Evolutionary conservation across 1,140 invertebrate species (phyloP), one percentile per base, ranked within the genome.

Genomic region (Drosophila nigrodunni): DNA sequence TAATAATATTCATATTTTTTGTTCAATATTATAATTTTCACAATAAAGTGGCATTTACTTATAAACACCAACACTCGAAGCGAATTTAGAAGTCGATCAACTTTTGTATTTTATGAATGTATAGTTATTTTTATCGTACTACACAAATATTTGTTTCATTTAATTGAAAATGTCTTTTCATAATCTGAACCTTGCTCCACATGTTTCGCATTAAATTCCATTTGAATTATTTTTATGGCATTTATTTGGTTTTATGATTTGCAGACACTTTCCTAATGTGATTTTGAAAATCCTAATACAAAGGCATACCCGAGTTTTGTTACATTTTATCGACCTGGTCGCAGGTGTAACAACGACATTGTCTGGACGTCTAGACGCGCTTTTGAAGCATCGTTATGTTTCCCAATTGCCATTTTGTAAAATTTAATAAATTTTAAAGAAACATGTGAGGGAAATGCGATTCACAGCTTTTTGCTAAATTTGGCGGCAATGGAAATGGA

Each of bases 331-430:
- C 15, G 54, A 57, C 35, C 52, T 13, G 34, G 47, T 65, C 76
- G 68, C 79, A 70, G 83, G 68, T 82, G 83, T 82, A 71, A 59
- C 72, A 61, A 9, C 44, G 49, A 4, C 61, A 74, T 37, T 46
- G 76, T 79, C 76, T 88, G 82, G 76, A 49, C 52, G 82, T 86
- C 82, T 86, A 86, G 82, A 86, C 82, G 55, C 18, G 47, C 61
- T 57, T 59, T 47, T 64, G 21, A 13, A 30, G 15, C 43, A 34
- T 18, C 37, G 44, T 68, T 52, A 59, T 44, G 57, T 78, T 58
- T 67, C 66, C 64, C 74, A 68, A 80, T 80, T 85, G 58, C 60
- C 69, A 65, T 55, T 74, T 77, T 52, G 74, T 44, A 41, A 57
- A 66, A 50, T 80, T 87, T 73, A 69, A 88, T 88, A 82, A 82